A percentile compares a stretch with the other conserved stretches of the same genome.
phyloP scores from a whole-genome alignment of 2,797 vertebrate species.

The Intellagama lesueurii region DNA sequence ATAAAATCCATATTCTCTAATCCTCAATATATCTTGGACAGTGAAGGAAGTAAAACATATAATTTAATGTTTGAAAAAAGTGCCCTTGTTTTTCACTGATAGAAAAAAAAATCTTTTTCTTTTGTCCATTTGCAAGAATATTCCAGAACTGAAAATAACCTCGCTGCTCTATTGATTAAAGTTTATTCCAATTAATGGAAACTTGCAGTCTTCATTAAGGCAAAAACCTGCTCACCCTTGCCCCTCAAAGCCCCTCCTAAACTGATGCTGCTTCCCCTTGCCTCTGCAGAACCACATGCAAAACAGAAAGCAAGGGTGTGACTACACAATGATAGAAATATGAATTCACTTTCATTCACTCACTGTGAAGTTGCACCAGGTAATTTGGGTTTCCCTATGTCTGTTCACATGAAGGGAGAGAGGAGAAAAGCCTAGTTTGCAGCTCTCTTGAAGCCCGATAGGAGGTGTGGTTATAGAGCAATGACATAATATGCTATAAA shows the following conservation, averaged over 20 bases:
- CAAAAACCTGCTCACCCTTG: background rate
- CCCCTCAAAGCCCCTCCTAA: background rate
- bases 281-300: background rate
- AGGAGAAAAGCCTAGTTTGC: no score
- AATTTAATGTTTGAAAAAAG: background rate
- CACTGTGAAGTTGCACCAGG: no score
- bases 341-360: no score
- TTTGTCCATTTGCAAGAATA: background rate
- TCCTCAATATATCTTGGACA: background rate
- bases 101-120: background rate
- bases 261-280: background rate
- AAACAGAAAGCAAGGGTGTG: background rate
- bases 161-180: background rate
- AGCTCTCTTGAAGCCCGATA: no score
- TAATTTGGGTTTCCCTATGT: no score
- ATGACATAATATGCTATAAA: no score
- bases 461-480: no score
- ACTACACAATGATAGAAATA: no score
- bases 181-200: background rate
- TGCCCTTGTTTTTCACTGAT: no score
- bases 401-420: no score
- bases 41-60: background rate
- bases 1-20: no score
- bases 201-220: background rate
- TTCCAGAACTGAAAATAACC: background rate